phyloP scores from a whole-genome alignment of 2,888 invertebrate species.

The Dasypolia templi region DNA sequence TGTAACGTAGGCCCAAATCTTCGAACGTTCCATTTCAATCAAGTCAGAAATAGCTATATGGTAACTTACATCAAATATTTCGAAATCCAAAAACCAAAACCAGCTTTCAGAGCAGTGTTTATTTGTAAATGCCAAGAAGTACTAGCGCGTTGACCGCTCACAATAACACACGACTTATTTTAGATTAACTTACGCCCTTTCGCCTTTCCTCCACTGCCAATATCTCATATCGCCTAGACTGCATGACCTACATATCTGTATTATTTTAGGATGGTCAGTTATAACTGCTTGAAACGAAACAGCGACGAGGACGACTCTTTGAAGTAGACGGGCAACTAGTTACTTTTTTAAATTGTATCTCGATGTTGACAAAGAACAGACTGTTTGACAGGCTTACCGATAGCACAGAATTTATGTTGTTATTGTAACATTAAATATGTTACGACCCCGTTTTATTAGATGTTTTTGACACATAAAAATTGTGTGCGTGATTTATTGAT shows the following conservation, averaged over 20 bases:
- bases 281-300: conserved; percentile 68
- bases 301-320: conserved; percentile 67
- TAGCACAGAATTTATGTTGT: conserved; percentile 62
- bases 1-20: background rate
- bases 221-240: conserved; percentile 71
- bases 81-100: conserved; percentile 36
- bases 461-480: conserved; percentile 45
- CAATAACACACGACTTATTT: conserved; percentile 51
- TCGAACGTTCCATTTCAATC: conserved; percentile 4
- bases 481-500: conserved; percentile 45
- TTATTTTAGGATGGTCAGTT: conserved; percentile 75
- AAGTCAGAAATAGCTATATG: conserved; percentile 18
- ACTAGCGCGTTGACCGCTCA: conserved; percentile 43
- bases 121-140: conserved; percentile 35
- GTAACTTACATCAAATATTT: conserved; percentile 8
- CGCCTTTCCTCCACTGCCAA: conserved; percentile 58
- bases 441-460: conserved; percentile 44
- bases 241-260: conserved; percentile 75
- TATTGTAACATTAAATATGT: conserved; percentile 58
- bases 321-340: conserved; percentile 49
- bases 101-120: conserved; percentile 19
- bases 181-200: conserved; percentile 54
- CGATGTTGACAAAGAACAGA: conserved; percentile 66
- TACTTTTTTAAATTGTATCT: conserved; percentile 61
- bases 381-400: conserved; percentile 61